Conservation (phyloP, 2,113 vertebrate species). For the Notechis scutatus region DNA sequence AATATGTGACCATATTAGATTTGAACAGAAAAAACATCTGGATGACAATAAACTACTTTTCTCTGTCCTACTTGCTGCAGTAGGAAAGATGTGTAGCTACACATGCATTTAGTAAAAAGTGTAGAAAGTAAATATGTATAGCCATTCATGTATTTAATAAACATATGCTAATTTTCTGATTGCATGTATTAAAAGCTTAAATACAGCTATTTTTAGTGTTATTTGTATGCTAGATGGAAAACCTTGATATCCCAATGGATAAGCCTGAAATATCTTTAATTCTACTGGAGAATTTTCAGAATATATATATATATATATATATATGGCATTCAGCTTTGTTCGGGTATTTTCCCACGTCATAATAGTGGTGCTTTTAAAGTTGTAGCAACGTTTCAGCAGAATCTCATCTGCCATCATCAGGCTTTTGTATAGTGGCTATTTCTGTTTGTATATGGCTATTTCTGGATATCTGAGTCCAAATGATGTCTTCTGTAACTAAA, state of each 20-base stretch:
- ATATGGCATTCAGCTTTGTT: too few relatives aligned
- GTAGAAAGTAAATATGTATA: not conserved
- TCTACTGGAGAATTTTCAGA: slow-evolving; percentile 4
- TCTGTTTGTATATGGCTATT: too few relatives aligned
- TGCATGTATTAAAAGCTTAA: not conserved
- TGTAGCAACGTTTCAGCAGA: too few relatives aligned
- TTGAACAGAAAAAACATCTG: not conserved
- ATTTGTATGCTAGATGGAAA: not conserved
- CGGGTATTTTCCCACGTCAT: too few relatives aligned
- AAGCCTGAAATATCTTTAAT: not conserved
- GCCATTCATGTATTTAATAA: not conserved
- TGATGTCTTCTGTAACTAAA: not conserved
- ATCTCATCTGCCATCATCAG: too few relatives aligned
- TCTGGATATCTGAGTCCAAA: slow-evolving; percentile 5
- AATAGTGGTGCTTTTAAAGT: too few relatives aligned
- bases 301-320: too few relatives aligned
- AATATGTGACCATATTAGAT: not conserved
- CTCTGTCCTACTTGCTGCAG: not conserved
- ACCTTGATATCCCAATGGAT: not conserved
- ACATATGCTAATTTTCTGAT: not conserved
- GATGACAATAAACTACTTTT: not conserved
- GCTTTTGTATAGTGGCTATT: too few relatives aligned
- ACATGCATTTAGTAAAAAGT: not conserved
- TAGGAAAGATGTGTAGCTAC: not conserved
- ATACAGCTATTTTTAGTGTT: not conserved